A percentile compares a stretch with the other conserved stretches of the same genome.
phyloP scores from a whole-genome alignment of 2,113 vertebrate genomes.

The Daphoenositta chrysoptera region DNA sequence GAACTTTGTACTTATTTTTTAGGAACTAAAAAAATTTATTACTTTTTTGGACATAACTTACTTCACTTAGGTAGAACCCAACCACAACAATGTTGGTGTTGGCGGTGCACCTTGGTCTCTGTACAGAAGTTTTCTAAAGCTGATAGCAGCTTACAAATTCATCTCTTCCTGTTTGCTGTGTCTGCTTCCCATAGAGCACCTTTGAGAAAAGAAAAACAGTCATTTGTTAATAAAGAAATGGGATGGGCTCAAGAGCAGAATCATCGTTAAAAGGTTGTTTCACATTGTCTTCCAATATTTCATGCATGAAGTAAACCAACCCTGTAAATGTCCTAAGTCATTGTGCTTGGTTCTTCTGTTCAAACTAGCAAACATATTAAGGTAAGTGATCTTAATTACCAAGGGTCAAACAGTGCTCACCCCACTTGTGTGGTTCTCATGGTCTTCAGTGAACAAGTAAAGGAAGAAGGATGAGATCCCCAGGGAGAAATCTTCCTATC shows the following conservation, averaged over 20 bases:
- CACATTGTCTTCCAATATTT: constrained; percentile 15
- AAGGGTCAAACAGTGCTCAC: constrained; percentile 52
- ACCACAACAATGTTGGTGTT: background rate
- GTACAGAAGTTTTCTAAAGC: background rate
- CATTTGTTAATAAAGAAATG: background rate
- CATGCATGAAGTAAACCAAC: constrained; percentile 34
- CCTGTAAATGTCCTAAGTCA: constrained; percentile 13
- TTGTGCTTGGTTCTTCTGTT: constrained; percentile 14
- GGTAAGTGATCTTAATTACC: constrained; percentile 67
- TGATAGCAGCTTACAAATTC: background rate
- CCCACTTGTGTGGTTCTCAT: constrained; percentile 19
- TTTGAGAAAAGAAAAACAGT: background rate
- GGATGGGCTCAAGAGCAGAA: background rate
- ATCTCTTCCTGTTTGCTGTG: background rate
- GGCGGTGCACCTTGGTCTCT: fast-evolving
- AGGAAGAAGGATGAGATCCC: constrained; percentile 17
- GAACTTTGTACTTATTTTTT: constrained; percentile 4
- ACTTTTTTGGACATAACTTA: background rate
- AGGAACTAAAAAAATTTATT: background rate
- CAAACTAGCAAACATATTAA: constrained; percentile 52
- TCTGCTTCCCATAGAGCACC: background rate
- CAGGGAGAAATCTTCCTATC: constrained; percentile 42
- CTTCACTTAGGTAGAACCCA: background rate
- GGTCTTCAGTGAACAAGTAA: constrained; percentile 15
- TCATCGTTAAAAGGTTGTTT: background rate